Evolutionary conservation across 2,888 invertebrate genomes (phyloP).

Genomic region (Drosophila differens): DNA sequence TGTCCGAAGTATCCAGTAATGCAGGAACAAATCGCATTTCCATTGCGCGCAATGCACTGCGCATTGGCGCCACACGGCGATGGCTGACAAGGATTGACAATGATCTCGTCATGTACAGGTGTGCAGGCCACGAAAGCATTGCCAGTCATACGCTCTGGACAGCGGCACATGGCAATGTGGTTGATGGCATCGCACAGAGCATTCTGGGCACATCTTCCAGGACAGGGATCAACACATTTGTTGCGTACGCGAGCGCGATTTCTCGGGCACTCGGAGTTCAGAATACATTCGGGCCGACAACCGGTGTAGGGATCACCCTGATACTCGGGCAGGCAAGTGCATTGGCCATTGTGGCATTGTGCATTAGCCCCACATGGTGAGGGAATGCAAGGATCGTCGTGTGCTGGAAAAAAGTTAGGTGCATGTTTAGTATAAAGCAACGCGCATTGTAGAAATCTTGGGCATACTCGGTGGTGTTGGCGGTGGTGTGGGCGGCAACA

Average conservation of each 20-base stretch:
- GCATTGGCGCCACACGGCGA: slow-evolving; percentile 90
- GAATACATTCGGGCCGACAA: slow-evolving; percentile 92
- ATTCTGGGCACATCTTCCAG: slow-evolving; percentile 91
- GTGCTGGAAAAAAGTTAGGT: slow-evolving; percentile 56
- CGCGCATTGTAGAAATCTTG: not conserved
- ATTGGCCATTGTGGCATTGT: slow-evolving; percentile 89
- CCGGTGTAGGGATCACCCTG: slow-evolving; percentile 92
- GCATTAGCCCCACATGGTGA: slow-evolving; percentile 93
- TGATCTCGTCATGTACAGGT: slow-evolving; percentile 85
- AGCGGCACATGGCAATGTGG: slow-evolving; percentile 88
- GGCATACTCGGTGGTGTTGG: slow-evolving; percentile 67
- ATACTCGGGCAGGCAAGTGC: slow-evolving; percentile 91
- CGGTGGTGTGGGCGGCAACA: slow-evolving; percentile 86
- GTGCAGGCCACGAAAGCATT: slow-evolving; percentile 89
- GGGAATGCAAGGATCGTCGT: slow-evolving; percentile 89
- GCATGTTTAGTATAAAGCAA: slow-evolving; percentile 18
- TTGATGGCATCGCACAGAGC: slow-evolving; percentile 92
- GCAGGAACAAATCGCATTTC: slow-evolving; percentile 89
- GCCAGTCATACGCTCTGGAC: slow-evolving; percentile 89
- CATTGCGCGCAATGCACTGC: slow-evolving; percentile 88
- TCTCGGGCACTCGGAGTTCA: slow-evolving; percentile 91
- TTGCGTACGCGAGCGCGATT: slow-evolving; percentile 91
- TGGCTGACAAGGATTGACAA: slow-evolving; percentile 88
- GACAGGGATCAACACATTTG: slow-evolving; percentile 94
- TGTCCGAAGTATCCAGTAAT: slow-evolving; percentile 88